Percentiles rank a stretch among this genome's conserved stretches.
These are phyloP conservation scores for Cryptoprocta ferox DNA, from an alignment of 2,797 vertebrate genomes.

Conservation along the genomic window DNA sequence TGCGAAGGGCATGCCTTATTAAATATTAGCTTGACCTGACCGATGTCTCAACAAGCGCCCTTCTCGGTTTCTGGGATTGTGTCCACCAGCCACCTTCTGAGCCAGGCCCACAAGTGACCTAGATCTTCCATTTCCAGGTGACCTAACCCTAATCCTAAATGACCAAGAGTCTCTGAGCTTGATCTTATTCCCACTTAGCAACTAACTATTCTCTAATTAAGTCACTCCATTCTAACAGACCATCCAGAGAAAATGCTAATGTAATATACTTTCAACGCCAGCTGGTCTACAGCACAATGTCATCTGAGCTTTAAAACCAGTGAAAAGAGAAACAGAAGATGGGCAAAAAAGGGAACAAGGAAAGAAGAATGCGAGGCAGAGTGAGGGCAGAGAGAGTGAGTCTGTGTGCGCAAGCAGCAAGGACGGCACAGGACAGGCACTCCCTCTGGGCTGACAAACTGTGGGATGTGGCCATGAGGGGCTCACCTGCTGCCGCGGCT, in stretches of 20 bases:
- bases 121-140: neutral
- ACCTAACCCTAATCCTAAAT: neutral
- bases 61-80: neutral
- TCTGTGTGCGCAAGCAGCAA: neutral
- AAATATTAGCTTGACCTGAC: no score
- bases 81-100: neutral
- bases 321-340: neutral
- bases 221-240: neutral
- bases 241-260: neutral
- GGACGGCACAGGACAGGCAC: fast-evolving
- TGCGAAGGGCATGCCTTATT: neutral
- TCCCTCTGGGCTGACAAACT: neutral
- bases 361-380: neutral
- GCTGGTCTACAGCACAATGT: neutral
- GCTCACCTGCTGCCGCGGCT: conserved; percentile 86
- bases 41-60: neutral
- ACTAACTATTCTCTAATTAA: neutral
- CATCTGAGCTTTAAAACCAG: neutral
- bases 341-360: neutral
- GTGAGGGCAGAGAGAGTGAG: neutral
- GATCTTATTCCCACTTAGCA: neutral
- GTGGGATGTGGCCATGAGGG: fast-evolving
- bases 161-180: neutral
- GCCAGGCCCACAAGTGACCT: neutral
- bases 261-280: neutral